Base-by-base conservation (phyloP, 2,113 vertebrate species). In the Numenius arquata region DNA sequence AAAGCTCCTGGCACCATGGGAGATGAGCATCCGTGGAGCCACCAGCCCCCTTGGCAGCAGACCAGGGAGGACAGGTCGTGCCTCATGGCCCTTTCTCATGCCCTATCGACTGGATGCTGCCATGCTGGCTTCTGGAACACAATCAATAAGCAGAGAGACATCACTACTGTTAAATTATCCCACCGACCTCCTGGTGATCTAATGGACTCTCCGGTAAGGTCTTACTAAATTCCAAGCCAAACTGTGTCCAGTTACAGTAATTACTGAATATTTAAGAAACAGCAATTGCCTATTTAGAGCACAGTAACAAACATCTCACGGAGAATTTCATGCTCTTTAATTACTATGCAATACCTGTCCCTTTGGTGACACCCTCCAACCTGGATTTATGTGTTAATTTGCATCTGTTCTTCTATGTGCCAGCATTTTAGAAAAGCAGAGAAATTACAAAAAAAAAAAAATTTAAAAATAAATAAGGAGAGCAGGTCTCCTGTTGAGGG, bases 181-280 rank as follows among this genome's bases (percentile, higher is more conserved):
- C 26, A 32, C 66, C 1, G 1, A 66, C 82, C 81, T 89, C 85
- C 93, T 77, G 61, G 77, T 50, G 89, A 80, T 93, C 89, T 91
- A 95, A 94, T 93, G 70, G 83, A 89, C 82, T 95, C 93, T 81
- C 88, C 72, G 73, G 90, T 79, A 95, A 92, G 88, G 38, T 89
- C 95, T 96, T 91, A 96, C 92, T 96, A 95, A 92, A 96, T 96
- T 92, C 94, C 79, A 93, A 93, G 90, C 77, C 81, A 96, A 95
- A 93, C 91, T 95, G 71, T 92, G 95, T 93, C 96, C 92, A 85
- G 95, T 94, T 93, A 95, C 94, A 94, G 94, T 95, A 95, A 97
- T 97, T 96, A 97, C 88, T 95, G 94, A 80, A 84, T 97, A 96
- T 96, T 97, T 95, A 96, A 95, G 94, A 95, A 97, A 84, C 66